Base-by-base conservation (phyloP, 2,113 vertebrate genomes). In the Tonatia bakeri region DNA sequence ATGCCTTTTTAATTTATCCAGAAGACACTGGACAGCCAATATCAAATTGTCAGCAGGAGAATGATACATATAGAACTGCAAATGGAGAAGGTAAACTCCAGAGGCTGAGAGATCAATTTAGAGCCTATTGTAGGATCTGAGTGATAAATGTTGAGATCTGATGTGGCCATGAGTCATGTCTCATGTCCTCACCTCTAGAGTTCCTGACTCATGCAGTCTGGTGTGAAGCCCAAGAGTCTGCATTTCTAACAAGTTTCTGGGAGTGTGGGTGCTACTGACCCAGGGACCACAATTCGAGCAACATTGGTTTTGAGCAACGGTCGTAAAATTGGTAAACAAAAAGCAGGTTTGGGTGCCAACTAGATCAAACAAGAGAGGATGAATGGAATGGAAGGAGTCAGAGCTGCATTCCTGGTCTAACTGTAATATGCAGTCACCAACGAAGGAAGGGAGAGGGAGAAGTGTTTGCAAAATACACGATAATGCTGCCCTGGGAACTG, bases 121-220 rank as follows among this genome's bases (percentile, higher is more conserved):
- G 3, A 7, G 1, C 15, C 45, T 56, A 3, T 33, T 59, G 6
- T 31, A 67, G 40, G 20, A 22, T 81, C 80, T 75, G 22, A 82
- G 24, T 15, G 45, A 31, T 38, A 22, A 22, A 15, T 28, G 16
- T 72, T 50, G 82, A 43, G 36, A 52, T 10, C 17, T 14, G 70
- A 40, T n/a, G 13, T 10, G 1, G 13, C 5, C 36, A 40, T 1
- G 7, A 12, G 3, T 47, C 24, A 28, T 8, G 36, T 7, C 17
- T 47, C 24, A 28, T 8, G 36, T 7, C 17, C 22, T 33, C 36
- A 22, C 22, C 33, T 64, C 45, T 10, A 15, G 22, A 64, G 33
- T 59, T 54, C 76, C 26, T 54, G 77, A 69, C 40, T 72, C 40
- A 1, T 8, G n/a, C 47, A 12, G 15, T 56, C 45, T 59, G n/a